Percentiles rank a stretch among this genome's conserved stretches.
These are phyloP conservation scores for Thunnus albacares DNA, from an alignment of 2,797 vertebrate species.

Conservation along the genomic window DNA sequence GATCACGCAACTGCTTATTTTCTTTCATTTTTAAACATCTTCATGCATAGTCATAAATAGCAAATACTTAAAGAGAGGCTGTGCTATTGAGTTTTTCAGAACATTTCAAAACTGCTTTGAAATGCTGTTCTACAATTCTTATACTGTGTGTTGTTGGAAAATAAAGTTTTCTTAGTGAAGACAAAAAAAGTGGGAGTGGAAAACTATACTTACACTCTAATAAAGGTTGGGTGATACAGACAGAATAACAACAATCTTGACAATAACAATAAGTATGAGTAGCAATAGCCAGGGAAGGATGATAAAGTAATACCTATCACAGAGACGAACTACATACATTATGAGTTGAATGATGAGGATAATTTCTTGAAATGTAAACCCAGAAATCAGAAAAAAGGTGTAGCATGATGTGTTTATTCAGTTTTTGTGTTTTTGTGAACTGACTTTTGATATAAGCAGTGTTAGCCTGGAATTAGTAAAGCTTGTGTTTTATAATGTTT, in stretches of 20 bases:
- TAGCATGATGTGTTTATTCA: neutral
- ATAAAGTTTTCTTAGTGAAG: neutral
- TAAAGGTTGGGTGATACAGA: neutral
- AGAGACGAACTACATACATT: neutral
- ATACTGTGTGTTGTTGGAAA: neutral
- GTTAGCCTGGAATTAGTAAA: neutral
- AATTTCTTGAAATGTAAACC: neutral
- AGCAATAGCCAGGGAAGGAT: no score
- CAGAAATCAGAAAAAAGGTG: no score
- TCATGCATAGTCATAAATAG: no score
- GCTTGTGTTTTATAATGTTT: neutral
- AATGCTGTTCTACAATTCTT: neutral
- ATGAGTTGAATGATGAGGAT: neutral
- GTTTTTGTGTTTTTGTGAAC: neutral
- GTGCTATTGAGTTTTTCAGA: no score
- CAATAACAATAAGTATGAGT: no score
- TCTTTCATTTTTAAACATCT: neutral
- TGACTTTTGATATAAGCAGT: neutral
- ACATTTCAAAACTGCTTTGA: neutral
- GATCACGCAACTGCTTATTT: neutral
- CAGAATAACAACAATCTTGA: no score
- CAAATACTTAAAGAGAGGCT: no score
- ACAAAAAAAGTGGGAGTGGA: neutral
- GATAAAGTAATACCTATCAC: neutral
- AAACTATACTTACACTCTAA: neutral